Percentiles rank a stretch among this genome's conserved stretches.
phyloP scores from a whole-genome alignment of 2,797 vertebrate species.

The Clarias platycephalus region DNA sequence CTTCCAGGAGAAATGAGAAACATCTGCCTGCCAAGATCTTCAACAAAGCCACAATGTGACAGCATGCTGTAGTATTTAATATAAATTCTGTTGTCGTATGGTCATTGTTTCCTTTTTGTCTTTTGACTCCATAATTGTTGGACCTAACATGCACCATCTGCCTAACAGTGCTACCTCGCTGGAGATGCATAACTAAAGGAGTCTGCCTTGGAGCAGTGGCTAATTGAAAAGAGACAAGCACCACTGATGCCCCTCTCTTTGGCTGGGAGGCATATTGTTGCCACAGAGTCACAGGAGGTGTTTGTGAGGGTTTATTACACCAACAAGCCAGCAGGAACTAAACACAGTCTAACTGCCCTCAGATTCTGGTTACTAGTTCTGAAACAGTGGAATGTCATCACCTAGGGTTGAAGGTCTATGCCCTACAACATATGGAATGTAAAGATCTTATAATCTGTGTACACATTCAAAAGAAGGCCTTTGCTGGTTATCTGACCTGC shows the following conservation, averaged over 20 bases:
- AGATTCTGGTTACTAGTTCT: slow-evolving; percentile 2
- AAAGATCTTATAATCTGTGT: background rate
- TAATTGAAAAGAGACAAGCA: background rate
- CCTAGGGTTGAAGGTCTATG: background rate
- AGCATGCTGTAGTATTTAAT: background rate
- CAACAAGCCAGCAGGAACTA: background rate
- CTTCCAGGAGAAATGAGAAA: background rate
- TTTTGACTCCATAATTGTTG: background rate
- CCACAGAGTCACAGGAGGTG: background rate
- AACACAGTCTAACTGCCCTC: background rate
- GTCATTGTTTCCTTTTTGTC: background rate
- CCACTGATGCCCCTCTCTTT: background rate
- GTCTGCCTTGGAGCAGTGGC: background rate
- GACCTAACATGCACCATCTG: background rate
- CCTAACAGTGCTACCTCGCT: background rate
- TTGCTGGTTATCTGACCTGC: background rate
- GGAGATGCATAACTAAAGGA: background rate
- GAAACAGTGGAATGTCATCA: background rate
- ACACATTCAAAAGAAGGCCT: background rate
- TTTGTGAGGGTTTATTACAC: background rate
- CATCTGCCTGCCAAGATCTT: background rate
- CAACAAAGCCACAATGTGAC: background rate
- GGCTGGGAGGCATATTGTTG: background rate
- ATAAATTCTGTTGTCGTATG: background rate
- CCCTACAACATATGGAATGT: background rate